phyloP scores from a whole-genome alignment of 2,797 vertebrate species.

The Pseudochirops corinnae region DNA sequence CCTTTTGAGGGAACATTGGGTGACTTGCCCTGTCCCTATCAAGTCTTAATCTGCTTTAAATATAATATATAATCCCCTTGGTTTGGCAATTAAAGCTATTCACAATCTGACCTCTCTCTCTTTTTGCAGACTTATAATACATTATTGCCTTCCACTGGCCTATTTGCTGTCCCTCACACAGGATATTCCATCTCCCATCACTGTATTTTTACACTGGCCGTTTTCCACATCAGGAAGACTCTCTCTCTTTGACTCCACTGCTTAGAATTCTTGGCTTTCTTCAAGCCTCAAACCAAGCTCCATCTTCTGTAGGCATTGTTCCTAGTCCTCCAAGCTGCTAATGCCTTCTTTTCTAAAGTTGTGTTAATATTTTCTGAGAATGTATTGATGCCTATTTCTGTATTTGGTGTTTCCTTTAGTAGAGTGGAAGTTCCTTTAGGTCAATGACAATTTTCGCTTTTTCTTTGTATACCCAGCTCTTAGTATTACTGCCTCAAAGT shows the following conservation, averaged over 20 bases:
- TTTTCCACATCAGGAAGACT: neutral
- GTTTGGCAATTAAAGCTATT: neutral
- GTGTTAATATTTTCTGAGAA: neutral
- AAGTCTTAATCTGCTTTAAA: neutral
- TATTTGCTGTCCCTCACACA: neutral
- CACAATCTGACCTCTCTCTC: neutral
- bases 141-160: neutral
- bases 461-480: neutral
- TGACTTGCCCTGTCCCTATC: neutral
- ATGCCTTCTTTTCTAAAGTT: neutral
- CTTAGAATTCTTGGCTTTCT: neutral
- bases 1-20: neutral
- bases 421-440: neutral
- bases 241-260: neutral
- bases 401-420: neutral
- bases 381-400: neutral
- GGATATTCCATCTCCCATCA: neutral
- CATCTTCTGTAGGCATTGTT: neutral
- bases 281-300: neutral
- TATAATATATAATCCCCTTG: neutral
- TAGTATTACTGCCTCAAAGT: neutral
- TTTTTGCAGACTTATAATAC: neutral
- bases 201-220: neutral
- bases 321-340: neutral
- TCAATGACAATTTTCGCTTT: neutral